Evolutionary conservation across 2,797 vertebrate species (phyloP), one percentile per base, ranked within the genome.

Genomic region (Sebastes dallii): DNA sequence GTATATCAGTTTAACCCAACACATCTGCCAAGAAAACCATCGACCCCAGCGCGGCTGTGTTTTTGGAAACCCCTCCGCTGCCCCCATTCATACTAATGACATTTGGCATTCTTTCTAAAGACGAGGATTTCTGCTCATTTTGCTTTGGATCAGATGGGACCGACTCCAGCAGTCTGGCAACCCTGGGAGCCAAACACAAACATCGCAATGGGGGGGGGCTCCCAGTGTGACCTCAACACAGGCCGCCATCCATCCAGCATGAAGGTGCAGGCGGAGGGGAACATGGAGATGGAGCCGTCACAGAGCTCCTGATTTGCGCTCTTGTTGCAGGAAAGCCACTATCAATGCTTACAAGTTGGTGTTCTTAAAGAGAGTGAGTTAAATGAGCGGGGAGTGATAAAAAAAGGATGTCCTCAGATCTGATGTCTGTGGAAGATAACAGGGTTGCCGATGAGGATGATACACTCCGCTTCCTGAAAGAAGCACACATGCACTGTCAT

Each of bases 101-200:
- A 61, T 84, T 91, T 94, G 88, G 90, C 92, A 85, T 89, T 85
- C 75, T 58, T 85, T 88, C 72, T 62, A 71, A 16, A 93, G 78
- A 72, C 8, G 22, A 66, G 69, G 80, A 88, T 86, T 84, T 90
- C 65, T 74, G 77, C 80, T 88, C 36, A 74, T 93, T 93, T 94
- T 88, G 73, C 61, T 89, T 85, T 67, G 59, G 86, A 93, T 94
- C 91, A 89, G 77, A 90, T 85, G 86, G 89, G 93, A 89, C 50
- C 6, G 84, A 91, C 90, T 92, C 91, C 92, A 91, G 83, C 75
- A 84, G 89, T 92, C 92, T 92, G 92, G 89, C 82, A 92, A 84
- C 87, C 79, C 79, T 66, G 29, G 29, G 82, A 86, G 86, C 29
- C 75, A 62, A 90, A 85, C 61, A 89, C 83, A 93, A 94, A 90